Evolutionary conservation across 2,113 vertebrate species (phyloP).

Genomic region (Sceloporus tristichus): DNA sequence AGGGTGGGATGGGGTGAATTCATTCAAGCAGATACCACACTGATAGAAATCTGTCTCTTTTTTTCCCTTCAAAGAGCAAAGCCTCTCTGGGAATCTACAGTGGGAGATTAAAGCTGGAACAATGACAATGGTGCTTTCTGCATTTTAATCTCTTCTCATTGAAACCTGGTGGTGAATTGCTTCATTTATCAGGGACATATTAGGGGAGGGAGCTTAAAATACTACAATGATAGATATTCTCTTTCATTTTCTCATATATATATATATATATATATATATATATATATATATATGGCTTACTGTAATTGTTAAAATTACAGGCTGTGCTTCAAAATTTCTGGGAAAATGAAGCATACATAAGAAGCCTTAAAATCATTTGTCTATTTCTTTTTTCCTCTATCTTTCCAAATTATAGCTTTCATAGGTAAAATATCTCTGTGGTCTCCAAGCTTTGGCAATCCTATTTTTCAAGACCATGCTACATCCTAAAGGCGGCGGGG

Average conservation of each 20-base stretch:
- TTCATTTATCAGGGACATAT: slow-evolving; percentile 73
- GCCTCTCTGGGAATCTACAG: slow-evolving; percentile 38
- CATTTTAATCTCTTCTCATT: slow-evolving; percentile 51
- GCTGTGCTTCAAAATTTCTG: slow-evolving; percentile 72
- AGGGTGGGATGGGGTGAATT: background rate
- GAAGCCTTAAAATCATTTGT: slow-evolving; percentile 57
- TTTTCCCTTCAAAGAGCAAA: slow-evolving; percentile 30
- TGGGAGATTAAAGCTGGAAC: slow-evolving; percentile 50
- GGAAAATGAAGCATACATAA: slow-evolving; percentile 71
- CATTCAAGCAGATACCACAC: slow-evolving; percentile 37
- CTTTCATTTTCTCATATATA: slow-evolving; percentile 58
- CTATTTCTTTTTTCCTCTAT: slow-evolving; percentile 44
- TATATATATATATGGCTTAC: slow-evolving; percentile 77
- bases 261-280: background rate
- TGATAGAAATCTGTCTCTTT: background rate
- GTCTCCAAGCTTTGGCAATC: slow-evolving; percentile 44
- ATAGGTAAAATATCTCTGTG: slow-evolving; percentile 42
- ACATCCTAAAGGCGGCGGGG: background rate
- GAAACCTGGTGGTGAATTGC: slow-evolving; percentile 19
- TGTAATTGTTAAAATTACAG: slow-evolving; percentile 75
- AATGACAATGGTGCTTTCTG: slow-evolving; percentile 58
- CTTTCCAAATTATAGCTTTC: slow-evolving; percentile 17
- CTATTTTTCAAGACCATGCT: slow-evolving; percentile 36
- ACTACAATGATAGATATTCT: slow-evolving; percentile 72
- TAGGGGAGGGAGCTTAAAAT: slow-evolving; percentile 70